Percentiles rank a stretch among this genome's conserved stretches.
These are phyloP conservation scores for Pipa parva DNA, from an alignment of 2,113 vertebrate genomes.

Conservation along the genomic window DNA sequence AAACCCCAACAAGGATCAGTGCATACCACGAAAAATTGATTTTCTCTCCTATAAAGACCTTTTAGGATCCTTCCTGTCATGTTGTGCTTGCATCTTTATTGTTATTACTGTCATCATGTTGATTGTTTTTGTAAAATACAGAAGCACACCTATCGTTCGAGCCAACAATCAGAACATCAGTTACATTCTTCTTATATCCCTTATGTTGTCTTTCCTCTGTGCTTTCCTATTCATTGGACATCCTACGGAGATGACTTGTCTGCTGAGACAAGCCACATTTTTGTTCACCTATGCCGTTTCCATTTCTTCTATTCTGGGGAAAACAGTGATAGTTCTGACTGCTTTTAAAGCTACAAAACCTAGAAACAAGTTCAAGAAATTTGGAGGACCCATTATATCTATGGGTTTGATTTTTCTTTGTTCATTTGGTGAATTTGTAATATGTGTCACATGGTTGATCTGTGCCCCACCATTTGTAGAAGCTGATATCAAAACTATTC, in stretches of 20 bases:
- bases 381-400: too few species aligned
- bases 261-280: slow-evolving; percentile 17
- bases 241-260: background rate
- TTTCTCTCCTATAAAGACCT: slow-evolving; percentile 48
- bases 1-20: too few species aligned
- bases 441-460: too few species aligned
- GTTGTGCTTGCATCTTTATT: slow-evolving; percentile 40
- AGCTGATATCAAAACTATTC: too few species aligned
- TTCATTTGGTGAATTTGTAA: too few species aligned
- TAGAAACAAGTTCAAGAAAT: slow-evolving; percentile 42
- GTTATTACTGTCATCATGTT: slow-evolving; percentile 36
- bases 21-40: slow-evolving; percentile 14
- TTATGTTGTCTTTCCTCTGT: slow-evolving; percentile 59
- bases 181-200: slow-evolving; percentile 51
- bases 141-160: slow-evolving; percentile 36
- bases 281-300: slow-evolving; percentile 6
- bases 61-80: slow-evolving; percentile 29
- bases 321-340: slow-evolving; percentile 13
- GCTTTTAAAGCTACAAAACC: slow-evolving; percentile 16
- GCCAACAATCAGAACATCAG: slow-evolving; percentile 43
- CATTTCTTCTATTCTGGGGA: slow-evolving; percentile 15
- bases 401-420: too few species aligned
- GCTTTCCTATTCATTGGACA: slow-evolving; percentile 22
- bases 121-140: slow-evolving; percentile 45
- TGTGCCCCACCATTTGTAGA: too few species aligned